Evolutionary conservation across 2,888 invertebrate species (phyloP).

Genomic region (Entomobrya proxima): DNA sequence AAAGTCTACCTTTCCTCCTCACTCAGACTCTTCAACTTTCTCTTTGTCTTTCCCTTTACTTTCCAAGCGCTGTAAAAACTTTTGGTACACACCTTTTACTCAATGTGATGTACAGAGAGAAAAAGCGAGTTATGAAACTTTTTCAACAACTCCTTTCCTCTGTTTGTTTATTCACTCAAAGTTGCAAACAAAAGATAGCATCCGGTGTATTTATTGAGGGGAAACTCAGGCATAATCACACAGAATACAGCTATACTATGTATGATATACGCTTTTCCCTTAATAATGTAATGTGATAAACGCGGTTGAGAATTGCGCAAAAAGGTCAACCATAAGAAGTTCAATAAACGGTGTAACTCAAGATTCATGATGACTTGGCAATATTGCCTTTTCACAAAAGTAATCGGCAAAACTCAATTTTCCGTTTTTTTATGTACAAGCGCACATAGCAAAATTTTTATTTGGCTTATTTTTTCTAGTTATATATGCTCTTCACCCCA

Average conservation of each 20-base stretch:
- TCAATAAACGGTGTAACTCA: too few species aligned
- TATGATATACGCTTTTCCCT: not conserved
- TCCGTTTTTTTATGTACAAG: too few species aligned
- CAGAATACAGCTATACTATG: not conserved
- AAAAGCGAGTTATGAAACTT: conserved; percentile 23
- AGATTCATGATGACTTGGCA: too few species aligned
- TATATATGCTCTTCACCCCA: too few species aligned
- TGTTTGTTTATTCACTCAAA: conserved; percentile 35
- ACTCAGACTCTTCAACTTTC: conserved; percentile 16
- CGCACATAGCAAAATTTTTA: too few species aligned
- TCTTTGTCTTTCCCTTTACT: not conserved
- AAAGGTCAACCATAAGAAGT: too few species aligned
- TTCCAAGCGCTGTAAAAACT: not conserved
- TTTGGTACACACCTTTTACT: conserved; percentile 1
- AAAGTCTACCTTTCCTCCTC: conserved; percentile 1
- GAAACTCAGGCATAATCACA: not conserved
- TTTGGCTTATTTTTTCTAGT: too few species aligned
- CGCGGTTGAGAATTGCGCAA: too few species aligned
- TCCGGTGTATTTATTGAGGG: conserved; percentile 23
- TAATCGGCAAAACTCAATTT: too few species aligned
- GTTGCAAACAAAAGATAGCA: not conserved
- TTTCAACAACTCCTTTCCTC: conserved; percentile 25
- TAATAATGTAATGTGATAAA: too few species aligned
- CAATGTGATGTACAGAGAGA: not conserved
- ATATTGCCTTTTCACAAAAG: too few species aligned